Conservation (phyloP, 2,797 vertebrate species). For the Syngnathus acus region DNA sequence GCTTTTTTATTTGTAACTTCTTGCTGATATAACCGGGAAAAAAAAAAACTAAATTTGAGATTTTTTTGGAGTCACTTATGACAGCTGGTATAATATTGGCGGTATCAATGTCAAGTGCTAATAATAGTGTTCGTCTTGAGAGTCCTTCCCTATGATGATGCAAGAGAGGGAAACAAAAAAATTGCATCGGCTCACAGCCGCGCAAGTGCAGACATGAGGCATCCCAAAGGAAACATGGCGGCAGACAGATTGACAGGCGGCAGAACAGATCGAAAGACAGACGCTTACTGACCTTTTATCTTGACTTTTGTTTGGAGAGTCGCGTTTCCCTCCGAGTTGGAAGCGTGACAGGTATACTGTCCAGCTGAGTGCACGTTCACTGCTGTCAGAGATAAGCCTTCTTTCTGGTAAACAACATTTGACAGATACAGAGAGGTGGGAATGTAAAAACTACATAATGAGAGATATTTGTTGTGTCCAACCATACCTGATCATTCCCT, state of each 20-base stretch:
- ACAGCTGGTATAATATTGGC: constrained; percentile 22
- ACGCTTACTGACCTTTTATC: constrained; percentile 81
- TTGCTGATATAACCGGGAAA: neutral
- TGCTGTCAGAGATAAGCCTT: constrained; percentile 66
- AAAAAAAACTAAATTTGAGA: too few relatives aligned
- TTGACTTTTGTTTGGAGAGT: constrained; percentile 75
- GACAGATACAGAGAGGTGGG: neutral
- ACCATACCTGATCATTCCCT: neutral
- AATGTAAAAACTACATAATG: neutral
- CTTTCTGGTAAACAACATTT: constrained; percentile 74
- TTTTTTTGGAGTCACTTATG: constrained; percentile 3
- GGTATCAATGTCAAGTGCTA: constrained; percentile 24
- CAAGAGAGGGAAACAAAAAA: constrained; percentile 50
- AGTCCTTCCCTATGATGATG: constrained; percentile 45
- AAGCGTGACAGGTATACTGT: constrained; percentile 81
- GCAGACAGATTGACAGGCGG: neutral
- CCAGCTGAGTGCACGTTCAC: constrained; percentile 72
- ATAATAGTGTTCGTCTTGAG: constrained; percentile 22
- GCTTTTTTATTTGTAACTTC: neutral
- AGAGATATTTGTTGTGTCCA: neutral
- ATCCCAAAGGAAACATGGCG: constrained; percentile 3
- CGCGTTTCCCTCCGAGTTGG: constrained; percentile 80
- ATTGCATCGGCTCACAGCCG: constrained; percentile 33
- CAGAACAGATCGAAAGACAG: constrained; percentile 5
- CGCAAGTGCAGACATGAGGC: constrained; percentile 26